Evolutionary conservation across 2,888 invertebrate genomes (phyloP).

Genomic region (Lasioglossum oenotherae): DNA sequence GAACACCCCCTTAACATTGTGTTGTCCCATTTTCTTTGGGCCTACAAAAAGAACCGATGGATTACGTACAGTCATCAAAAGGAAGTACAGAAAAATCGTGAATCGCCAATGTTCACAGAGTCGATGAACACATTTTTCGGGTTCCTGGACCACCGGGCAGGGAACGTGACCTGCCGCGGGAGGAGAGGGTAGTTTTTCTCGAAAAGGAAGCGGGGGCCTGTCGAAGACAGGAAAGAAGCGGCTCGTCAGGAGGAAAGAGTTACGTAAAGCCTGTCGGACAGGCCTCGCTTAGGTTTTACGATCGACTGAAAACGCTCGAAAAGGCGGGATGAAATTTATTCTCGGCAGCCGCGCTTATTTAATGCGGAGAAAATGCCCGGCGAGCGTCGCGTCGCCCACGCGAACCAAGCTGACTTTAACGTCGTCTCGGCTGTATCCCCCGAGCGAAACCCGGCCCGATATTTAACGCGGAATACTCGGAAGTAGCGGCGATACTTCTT

Average conservation of each 20-base stretch:
- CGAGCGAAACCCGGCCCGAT: background rate
- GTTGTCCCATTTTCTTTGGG: too few relatives aligned
- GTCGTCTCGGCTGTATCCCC: background rate
- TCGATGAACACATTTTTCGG: too few relatives aligned
- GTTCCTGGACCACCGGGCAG: background rate
- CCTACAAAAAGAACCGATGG: too few relatives aligned
- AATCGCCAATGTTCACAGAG: too few relatives aligned
- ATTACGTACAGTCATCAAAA: too few relatives aligned
- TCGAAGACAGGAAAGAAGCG: constrained; percentile 57
- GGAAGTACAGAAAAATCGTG: too few relatives aligned
- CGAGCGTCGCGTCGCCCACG: background rate
- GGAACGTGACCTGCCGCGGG: background rate
- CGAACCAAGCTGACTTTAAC: constrained; percentile 10
- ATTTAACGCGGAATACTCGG: background rate
- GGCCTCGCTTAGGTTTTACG: constrained; percentile 37
- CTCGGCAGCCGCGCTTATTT: constrained; percentile 24
- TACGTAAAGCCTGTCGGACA: constrained; percentile 62
- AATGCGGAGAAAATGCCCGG: constrained; percentile 9
- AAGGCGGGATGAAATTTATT: constrained; percentile 46
- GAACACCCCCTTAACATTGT: too few relatives aligned
- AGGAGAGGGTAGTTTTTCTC: background rate
- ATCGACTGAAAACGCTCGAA: constrained; percentile 38
- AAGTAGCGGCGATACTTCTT: background rate
- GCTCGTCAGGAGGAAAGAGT: constrained; percentile 48
- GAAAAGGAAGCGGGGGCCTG: constrained; percentile 41